Evolutionary conservation across 1,140 invertebrate genomes (phyloP), one percentile per base, ranked within the genome.

Genomic region (Leguminivora glycinivorella): DNA sequence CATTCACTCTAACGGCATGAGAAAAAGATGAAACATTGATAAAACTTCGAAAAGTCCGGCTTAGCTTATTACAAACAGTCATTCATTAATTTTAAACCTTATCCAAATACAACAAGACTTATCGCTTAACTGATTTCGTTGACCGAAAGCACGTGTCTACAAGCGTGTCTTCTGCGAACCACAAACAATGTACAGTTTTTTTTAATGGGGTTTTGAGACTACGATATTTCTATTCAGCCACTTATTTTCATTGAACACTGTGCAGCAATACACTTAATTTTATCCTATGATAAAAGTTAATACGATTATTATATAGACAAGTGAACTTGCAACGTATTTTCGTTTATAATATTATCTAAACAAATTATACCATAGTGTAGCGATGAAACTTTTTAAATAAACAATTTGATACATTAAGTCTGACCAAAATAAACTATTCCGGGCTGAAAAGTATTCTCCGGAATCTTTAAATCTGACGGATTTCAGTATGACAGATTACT

Each of bases 201-300:
- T 71, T 71, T 52, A 66, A 68, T 60, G 71, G 47, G 70, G 75
- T 74, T 71, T 31, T 67, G 14, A 63, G 14, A 63, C 58, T 63
- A 63, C 25, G 5, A 43, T 52, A 52, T 43, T 43, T 19, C 22
- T 68, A 68, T 47, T 52, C 67, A 70, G 56, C 58, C 58, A 40
- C 31, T 72, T 40, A 83, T 86, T 84, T 83, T 83, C 83, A 82
- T 76, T 78, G 81, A 88, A 85, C 87, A 87, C 85, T 87, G 78
- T 87, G 85, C 87, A 87, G 76, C 70, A 72, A 70, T 81, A 82
- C 71, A 77, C 77, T 83, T 80, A 81, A 79, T 75, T 81, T 83
- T 83, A 84, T 69, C 75, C 80, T 87, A 88, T 82, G 79, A 84
- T 84, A 87, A 88, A 82, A 85, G 79, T 83, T 83, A 86, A 80